Evolutionary conservation across 2,797 vertebrate genomes (phyloP).

Genomic region (Trematomus bernacchii): DNA sequence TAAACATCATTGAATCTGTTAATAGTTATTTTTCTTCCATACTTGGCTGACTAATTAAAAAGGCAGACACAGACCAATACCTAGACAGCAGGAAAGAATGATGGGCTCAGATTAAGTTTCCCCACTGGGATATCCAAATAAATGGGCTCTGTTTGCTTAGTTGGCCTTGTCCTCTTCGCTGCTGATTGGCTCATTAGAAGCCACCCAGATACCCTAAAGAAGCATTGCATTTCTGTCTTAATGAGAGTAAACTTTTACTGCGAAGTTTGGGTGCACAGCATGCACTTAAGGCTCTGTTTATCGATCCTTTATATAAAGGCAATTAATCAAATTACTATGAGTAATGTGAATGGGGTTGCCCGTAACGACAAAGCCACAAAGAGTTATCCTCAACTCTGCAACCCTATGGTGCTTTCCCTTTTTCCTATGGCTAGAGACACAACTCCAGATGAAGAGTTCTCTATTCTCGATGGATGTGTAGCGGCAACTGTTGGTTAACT

Average conservation of each 20-base stretch:
- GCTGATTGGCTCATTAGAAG: constrained; percentile 56
- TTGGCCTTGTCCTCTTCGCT: constrained; percentile 15
- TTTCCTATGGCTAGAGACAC: neutral
- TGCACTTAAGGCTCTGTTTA: constrained; percentile 16
- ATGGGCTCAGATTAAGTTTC: constrained; percentile 14
- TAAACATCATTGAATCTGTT: neutral
- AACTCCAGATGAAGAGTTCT: no score
- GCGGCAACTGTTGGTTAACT: no score
- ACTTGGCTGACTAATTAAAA: constrained; percentile 28
- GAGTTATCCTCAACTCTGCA: neutral
- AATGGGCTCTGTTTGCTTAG: constrained; percentile 41
- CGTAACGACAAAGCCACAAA: neutral
- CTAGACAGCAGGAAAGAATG: constrained; percentile 10
- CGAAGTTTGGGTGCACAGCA: neutral
- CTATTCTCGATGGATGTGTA: no score
- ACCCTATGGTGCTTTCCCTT: neutral
- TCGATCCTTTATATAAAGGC: constrained; percentile 19
- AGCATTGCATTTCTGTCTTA: constrained; percentile 40
- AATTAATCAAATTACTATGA: constrained; percentile 13
- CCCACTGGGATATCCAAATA: constrained; percentile 24
- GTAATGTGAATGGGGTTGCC: constrained; percentile 19
- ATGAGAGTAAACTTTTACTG: constrained; percentile 26
- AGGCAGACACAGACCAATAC: constrained; percentile 7
- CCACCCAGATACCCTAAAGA: constrained; percentile 15
- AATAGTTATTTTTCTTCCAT: neutral